Conservation (phyloP, 2,113 vertebrate genomes). For the Neodon shergylaensis region DNA sequence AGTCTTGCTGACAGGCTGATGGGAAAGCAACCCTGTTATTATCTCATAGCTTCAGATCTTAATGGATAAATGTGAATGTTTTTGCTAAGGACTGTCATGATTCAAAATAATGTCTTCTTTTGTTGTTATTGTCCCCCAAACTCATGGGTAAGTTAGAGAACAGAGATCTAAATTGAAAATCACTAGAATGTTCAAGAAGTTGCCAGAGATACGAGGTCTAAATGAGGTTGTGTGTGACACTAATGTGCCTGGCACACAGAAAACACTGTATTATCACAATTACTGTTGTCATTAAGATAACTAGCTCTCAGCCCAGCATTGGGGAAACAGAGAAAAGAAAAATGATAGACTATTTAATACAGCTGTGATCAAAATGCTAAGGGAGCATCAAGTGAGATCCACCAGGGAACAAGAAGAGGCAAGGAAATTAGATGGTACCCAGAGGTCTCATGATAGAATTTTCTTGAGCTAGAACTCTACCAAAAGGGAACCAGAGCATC, state of each 20-base stretch:
- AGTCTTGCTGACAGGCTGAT: background rate
- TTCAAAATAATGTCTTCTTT: background rate
- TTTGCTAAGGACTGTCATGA: constrained; percentile 23
- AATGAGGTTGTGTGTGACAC: background rate
- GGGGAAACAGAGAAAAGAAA: background rate
- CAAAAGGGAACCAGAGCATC: background rate
- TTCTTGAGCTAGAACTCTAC: background rate
- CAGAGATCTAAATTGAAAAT: constrained; percentile 23
- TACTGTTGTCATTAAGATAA: background rate
- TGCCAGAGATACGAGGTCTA: background rate
- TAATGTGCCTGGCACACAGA: background rate
- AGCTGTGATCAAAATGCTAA: constrained; percentile 6
- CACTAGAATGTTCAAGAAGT: constrained; percentile 26
- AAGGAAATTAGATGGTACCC: background rate
- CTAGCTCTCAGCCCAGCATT: background rate
- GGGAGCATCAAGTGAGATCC: background rate
- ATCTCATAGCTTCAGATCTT: constrained; percentile 20
- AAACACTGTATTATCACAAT: background rate
- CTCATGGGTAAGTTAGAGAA: background rate
- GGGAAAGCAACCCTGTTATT: constrained; percentile 17
- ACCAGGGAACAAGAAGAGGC: background rate
- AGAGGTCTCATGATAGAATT: background rate
- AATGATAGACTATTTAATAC: background rate
- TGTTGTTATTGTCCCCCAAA: background rate
- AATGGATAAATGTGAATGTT: background rate